Conservation (phyloP, 2,888 invertebrate genomes). For the Drosophila eohydei region DNA sequence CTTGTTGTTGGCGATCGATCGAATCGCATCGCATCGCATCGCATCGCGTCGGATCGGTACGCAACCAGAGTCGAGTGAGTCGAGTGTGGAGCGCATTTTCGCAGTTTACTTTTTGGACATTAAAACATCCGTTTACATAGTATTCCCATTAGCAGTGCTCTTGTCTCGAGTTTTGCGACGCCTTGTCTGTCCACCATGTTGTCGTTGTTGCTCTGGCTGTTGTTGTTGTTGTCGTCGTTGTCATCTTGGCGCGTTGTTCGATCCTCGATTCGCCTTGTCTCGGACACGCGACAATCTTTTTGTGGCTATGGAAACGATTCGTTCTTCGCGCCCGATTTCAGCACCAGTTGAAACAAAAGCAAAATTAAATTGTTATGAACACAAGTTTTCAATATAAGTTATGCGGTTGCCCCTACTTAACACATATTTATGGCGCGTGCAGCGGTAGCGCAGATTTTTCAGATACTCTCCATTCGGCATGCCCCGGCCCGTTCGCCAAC, state of each 20-base stretch:
- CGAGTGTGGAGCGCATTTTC: slow-evolving; percentile 65
- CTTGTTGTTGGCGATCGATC: slow-evolving; percentile 71
- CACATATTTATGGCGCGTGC: slow-evolving; percentile 81
- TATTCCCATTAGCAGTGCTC: slow-evolving; percentile 82
- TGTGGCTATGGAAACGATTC: slow-evolving; percentile 31
- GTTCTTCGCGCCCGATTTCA: slow-evolving; percentile 38
- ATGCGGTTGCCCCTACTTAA: slow-evolving; percentile 68
- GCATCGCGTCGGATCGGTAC: slow-evolving; percentile 2
- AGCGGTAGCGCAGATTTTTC: slow-evolving; percentile 74
- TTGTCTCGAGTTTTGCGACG: slow-evolving; percentile 67
- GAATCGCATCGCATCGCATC: slow-evolving; percentile 34
- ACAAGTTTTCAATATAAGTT: slow-evolving; percentile 78
- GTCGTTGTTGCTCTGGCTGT: slow-evolving; percentile 28
- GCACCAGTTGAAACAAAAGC: slow-evolving; percentile 68
- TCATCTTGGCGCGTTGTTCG: slow-evolving; percentile 40
- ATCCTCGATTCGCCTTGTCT: slow-evolving; percentile 61
- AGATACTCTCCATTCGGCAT: slow-evolving; percentile 57
- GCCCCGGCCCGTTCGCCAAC: neutral
- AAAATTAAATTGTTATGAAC: slow-evolving; percentile 80
- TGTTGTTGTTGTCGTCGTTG: slow-evolving; percentile 27
- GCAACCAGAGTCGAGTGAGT: slow-evolving; percentile 10
- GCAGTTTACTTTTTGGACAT: slow-evolving; percentile 82
- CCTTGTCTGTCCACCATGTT: slow-evolving; percentile 56
- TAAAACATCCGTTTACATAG: slow-evolving; percentile 83
- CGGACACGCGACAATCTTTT: slow-evolving; percentile 78